Percentiles rank a stretch among this genome's conserved stretches.
These are phyloP conservation scores for Dasyprocta punctata DNA, from an alignment of 2,113 vertebrate genomes.

Conservation along the genomic window DNA sequence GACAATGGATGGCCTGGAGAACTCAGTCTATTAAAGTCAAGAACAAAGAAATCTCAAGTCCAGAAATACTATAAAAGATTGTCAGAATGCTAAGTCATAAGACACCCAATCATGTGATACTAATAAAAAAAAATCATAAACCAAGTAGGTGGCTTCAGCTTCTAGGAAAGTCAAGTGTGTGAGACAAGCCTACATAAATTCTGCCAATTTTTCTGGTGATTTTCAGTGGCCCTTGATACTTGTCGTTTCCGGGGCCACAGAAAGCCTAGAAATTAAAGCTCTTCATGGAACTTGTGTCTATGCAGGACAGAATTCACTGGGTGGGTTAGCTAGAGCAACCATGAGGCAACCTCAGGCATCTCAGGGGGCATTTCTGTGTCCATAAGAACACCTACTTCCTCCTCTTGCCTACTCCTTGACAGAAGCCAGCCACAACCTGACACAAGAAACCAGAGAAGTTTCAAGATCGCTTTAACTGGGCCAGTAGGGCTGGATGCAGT, in stretches of 20 bases:
- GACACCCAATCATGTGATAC: neutral
- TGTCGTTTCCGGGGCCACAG: neutral
- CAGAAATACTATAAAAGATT: slow-evolving; percentile 1
- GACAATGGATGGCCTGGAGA: neutral
- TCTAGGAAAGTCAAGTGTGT: neutral
- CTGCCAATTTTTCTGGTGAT: neutral
- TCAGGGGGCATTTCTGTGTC: neutral
- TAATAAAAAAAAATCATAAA: slow-evolving; percentile 28
- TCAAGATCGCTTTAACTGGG: slow-evolving; percentile 25
- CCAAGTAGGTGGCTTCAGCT: neutral
- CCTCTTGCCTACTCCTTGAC: neutral
- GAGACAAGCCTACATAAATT: neutral
- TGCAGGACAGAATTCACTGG: neutral
- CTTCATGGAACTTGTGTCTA: neutral
- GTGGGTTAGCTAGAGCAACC: neutral
- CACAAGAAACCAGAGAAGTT: slow-evolving; percentile 41
- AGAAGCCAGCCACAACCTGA: slow-evolving; percentile 21
- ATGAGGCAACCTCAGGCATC: neutral
- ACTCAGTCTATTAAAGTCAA: neutral
- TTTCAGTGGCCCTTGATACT: neutral
- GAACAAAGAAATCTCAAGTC: neutral
- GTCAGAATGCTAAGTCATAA: neutral
- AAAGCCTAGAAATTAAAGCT: slow-evolving; percentile 25
- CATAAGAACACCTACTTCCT: slow-evolving; percentile 21
- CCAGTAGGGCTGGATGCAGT: neutral